Evolutionary conservation across 2,888 invertebrate genomes (phyloP), one percentile per base, ranked within the genome.

Genomic region (Pollenia labialis): DNA sequence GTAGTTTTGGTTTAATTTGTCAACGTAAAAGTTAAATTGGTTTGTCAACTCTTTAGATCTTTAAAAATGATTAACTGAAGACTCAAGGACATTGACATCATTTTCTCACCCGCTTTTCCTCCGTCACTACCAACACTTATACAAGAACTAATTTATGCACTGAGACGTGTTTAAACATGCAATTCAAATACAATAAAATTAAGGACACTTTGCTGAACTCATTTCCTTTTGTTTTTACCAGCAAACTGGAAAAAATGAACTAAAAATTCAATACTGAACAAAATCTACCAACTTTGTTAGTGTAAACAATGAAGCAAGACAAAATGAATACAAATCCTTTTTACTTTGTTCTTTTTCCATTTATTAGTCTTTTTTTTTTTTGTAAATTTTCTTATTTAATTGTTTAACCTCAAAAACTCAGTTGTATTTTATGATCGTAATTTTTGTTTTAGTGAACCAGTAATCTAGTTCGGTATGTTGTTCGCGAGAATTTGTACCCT

Each of bases 1-100:
- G 18, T 54, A 56, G 14, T 40, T 68, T 66, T 42, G 9, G 14
- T 82, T 58, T 74, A 81, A 87, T 77, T 87, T 84, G 87, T 74
- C 81, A 87, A 87, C 62, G 48, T 48, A 74, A 87, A 87, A 87
- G 87, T 85, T 87, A 87, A 87, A 81, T 77, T 77, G 9, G 62
- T 16, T 72, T 68, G 50, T 74, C 84, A 85, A 87, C 87, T 87
- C 80, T 81, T 82, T 82, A 69, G 16, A 85, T 69, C n/a, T 42
- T 66, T 64, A 54, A n/a, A 23, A 66, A 60, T 50, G 74, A 72
- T 79, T 74, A 79, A 66, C 72, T 62, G 40, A 48, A 9, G 16
- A 60, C 66, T 68, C 68, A 80, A 80, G 84, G 84, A 9, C 62
- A 16, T 54, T 74, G 3, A 14, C n/a, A 52, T 52, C 11, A 48